Evolutionary conservation across 2,113 vertebrate species (phyloP), one percentile per base, ranked within the genome.

Genomic region (Dasypus novemcinctus): DNA sequence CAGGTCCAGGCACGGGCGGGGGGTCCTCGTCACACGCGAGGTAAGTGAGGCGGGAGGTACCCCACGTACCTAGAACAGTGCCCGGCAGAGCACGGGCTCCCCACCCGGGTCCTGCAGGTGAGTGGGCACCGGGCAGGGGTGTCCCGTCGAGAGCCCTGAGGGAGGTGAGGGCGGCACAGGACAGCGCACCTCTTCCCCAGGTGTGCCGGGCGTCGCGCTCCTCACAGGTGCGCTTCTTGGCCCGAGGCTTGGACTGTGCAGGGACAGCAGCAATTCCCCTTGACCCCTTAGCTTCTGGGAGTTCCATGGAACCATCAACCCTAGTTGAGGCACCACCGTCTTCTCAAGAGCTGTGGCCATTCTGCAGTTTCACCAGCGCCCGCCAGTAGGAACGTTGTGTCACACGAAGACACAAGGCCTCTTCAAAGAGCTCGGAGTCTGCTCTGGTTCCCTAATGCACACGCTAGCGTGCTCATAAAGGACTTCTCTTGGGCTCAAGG

Each of bases 231-330:
- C 21, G 1, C 57, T 59, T 23, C 57, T 23, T 2, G 57, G 57
- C 57, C 21, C 7, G 66, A 87, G 36, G 27, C 87, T n/a, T 86
- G 61, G 38, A 63, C 38, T 78, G 31, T 64, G 1, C 29, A 61
- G 20, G 17, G 29, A 49, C 49, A 87, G 20, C 83, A 87, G 13
- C 49, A 33, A 9, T 82, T 46, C 33, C 31, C 10, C 23, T 83
- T 66, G 85, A 66, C n/a, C 49, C 31, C 59, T 76, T 72, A 63
- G 25, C 25, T 46, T 18, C 57, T 87, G 72, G 46, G 31, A 33
- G 63, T 93, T 97, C 75, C 84, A 76, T 92, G 46, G 92, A 75
- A 90, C 80, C 87, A 86, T 18, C 43, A 64, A 4, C 3, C 86
- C 12, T 69, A 78, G 46, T 57, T 88, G 8, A 86, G 63, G 93